Conservation (phyloP, 2,888 invertebrate genomes). For the Camponotus fellah region DNA sequence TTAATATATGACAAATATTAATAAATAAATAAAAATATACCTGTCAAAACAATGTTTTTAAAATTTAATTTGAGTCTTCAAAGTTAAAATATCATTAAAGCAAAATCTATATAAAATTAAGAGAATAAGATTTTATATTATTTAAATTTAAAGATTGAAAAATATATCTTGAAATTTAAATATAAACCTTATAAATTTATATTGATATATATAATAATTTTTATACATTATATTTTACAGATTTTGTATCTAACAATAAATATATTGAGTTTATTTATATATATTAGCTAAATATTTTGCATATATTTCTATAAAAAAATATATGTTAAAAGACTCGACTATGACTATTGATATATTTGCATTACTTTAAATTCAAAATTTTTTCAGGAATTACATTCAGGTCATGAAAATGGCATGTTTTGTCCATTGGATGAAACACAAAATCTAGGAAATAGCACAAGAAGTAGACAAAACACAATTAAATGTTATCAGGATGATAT, state of each 20-base stretch:
- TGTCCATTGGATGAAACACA: slow-evolving; percentile 81
- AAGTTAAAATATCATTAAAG: background rate
- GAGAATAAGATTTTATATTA: background rate
- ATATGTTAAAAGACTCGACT: background rate
- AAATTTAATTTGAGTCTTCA: background rate
- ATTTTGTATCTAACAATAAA: background rate
- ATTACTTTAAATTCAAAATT: background rate
- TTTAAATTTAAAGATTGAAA: background rate
- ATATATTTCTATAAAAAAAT: too few relatives aligned
- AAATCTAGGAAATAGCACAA: slow-evolving; percentile 76
- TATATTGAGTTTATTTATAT: background rate
- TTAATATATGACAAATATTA: background rate
- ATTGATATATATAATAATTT: background rate
- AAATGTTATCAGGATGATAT: slow-evolving; percentile 82
- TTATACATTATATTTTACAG: background rate
- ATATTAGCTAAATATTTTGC: too few relatives aligned
- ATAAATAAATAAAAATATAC: background rate
- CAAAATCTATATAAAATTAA: background rate
- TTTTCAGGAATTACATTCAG: slow-evolving; percentile 72
- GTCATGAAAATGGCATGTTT: slow-evolving; percentile 80
- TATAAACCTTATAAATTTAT: background rate
- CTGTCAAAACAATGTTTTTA: background rate
- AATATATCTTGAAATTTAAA: background rate
- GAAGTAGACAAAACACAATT: slow-evolving; percentile 79
- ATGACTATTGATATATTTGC: background rate